Base-by-base conservation (phyloP, 2,797 vertebrate genomes). In the Triplophysa bombifrons region DNA sequence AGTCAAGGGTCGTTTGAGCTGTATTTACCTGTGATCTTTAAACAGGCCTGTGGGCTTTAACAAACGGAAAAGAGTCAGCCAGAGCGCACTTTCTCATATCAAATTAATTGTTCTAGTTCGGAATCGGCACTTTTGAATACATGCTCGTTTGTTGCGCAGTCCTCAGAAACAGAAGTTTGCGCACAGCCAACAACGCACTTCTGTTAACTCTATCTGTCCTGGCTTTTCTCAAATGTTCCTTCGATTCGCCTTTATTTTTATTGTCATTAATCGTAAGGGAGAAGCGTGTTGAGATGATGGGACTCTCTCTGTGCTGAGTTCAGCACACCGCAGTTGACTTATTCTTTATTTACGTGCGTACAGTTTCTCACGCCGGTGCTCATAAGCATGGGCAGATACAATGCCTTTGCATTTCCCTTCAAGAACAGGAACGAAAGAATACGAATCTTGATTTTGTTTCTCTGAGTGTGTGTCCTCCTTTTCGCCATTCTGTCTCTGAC, bases 331-430 rank as follows among this genome's bases (percentile, higher is more conserved):
- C 88, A 85, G 82, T 91, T 93, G 84, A 90, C 88, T 17, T 91
- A 84, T 13, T 89, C 88, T 0, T 87, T 92, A 72, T 91, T 90
- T 84, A 89, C 90, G 86, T 88, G 89, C 7, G 89, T 88, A 14
- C 91, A 93, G 86, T 85, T 92, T 72, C 86, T 91, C 50, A 91
- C 87, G 2, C 86, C 92, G 82, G 89, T 89, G 80, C 67, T 89
- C 83, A 91, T 92, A 80, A 90, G 90, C 61, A 87, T 89, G 78
- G 91, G 92, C 74, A 85, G 89, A 46, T 91, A 88, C 84, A 90
- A 88, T 9, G 87, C 91, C 64, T 85, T 91, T 53, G 84, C 88
- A 0, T 89, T 90, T 46, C 91, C 90, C 0, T 91, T 91, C 51
- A 87, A 88, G 16, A 78, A 81, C 14, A 85, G 82, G 51, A 91